Conservation (phyloP, 1,140 invertebrate genomes). For the Copidosoma floridanum region DNA sequence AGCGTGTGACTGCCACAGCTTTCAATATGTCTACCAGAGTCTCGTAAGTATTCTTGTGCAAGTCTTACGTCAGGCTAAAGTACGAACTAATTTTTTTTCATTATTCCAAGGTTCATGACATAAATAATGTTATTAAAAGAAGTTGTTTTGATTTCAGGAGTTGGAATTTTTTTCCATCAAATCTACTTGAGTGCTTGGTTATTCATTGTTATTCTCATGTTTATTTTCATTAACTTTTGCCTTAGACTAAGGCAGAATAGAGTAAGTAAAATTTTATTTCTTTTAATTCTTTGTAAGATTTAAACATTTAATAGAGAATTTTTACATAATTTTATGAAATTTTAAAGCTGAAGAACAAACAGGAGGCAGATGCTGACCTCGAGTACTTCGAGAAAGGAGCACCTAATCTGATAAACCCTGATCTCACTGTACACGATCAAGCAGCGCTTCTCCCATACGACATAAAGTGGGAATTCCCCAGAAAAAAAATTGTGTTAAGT, state of each 20-base stretch:
- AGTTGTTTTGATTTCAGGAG: too few relatives aligned
- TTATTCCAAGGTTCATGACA: too few relatives aligned
- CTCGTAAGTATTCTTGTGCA: too few relatives aligned
- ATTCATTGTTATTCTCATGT: conserved; percentile 49
- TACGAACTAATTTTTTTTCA: too few relatives aligned
- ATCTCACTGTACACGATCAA: conserved; percentile 85
- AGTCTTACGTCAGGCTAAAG: too few relatives aligned
- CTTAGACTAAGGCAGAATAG: conserved; percentile 63
- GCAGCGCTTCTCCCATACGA: conserved; percentile 89
- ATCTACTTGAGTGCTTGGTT: conserved; percentile 55
- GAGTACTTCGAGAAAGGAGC: conserved; percentile 78
- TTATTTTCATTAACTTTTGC: conserved; percentile 55
- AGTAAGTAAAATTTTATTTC: too few relatives aligned
- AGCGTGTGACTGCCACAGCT: too few relatives aligned
- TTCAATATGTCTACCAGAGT: too few relatives aligned
- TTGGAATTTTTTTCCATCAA: conserved; percentile 34
- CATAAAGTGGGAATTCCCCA: conserved; percentile 85
- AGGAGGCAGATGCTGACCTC: conserved; percentile 67
- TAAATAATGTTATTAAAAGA: too few relatives aligned
- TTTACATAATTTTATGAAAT: too few relatives aligned
- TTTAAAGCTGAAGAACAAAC: conserved; percentile 58
- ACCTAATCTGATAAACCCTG: conserved; percentile 80
- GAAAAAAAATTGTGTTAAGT: conserved; percentile 81
- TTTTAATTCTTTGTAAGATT: too few relatives aligned
- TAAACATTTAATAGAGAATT: too few relatives aligned